Percentiles rank a stretch among this genome's conserved stretches.
Conservation (phyloP, 2,888 invertebrate genomes). For the Synanthedon vespiformis region DNA sequence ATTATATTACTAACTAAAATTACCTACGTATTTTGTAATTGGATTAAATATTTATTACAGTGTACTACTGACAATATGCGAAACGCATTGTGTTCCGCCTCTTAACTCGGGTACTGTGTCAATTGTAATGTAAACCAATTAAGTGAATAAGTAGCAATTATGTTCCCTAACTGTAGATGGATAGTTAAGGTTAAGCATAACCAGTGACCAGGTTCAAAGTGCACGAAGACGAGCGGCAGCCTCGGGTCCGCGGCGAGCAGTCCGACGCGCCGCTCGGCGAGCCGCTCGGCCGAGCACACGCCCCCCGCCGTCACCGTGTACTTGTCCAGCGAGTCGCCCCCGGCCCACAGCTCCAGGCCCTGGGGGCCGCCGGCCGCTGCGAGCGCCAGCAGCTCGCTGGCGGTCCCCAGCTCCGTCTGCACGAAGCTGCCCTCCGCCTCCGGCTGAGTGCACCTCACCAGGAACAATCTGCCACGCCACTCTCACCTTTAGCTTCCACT, state of each 20-base stretch:
- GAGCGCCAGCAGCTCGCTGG: slow-evolving; percentile 76
- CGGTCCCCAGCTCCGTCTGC: slow-evolving; percentile 80
- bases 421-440: slow-evolving; percentile 79
- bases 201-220: slow-evolving; percentile 81
- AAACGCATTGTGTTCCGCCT: too few relatives aligned
- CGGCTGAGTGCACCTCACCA: slow-evolving; percentile 73
- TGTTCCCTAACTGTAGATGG: too few relatives aligned
- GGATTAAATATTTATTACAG: too few relatives aligned
- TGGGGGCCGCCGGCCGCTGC: slow-evolving; percentile 60
- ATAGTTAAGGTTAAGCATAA: too few relatives aligned
- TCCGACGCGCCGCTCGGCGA: slow-evolving; percentile 71
- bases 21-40: too few relatives aligned
- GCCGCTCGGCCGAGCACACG: slow-evolving; percentile 79
- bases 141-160: too few relatives aligned
- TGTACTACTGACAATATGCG: too few relatives aligned
- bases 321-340: slow-evolving; percentile 85
- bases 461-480: slow-evolving; percentile 68
- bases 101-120: too few relatives aligned
- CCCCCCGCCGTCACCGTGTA: slow-evolving; percentile 79
- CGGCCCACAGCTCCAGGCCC: slow-evolving; percentile 88
- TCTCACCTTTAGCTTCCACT: too few relatives aligned
- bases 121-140: too few relatives aligned
- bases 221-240: slow-evolving; percentile 78
- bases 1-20: too few relatives aligned
- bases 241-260: slow-evolving; percentile 76